Conservation (phyloP, 2,113 vertebrate species). For the Petromus typicus region DNA sequence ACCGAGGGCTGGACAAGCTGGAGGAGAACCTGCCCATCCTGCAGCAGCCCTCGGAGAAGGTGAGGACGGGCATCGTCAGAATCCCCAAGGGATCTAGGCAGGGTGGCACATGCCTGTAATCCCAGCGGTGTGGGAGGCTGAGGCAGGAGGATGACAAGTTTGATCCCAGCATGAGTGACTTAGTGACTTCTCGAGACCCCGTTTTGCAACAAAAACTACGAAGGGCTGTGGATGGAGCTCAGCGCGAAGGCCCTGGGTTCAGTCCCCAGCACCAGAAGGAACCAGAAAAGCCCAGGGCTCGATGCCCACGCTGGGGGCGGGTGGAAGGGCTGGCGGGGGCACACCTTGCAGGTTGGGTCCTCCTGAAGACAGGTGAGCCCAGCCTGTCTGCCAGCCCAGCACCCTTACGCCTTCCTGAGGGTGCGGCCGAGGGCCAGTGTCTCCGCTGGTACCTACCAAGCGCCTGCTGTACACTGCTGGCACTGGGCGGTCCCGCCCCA, state of each 20-base stretch:
- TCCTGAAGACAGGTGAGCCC: not conserved
- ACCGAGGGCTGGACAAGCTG: constrained; percentile 93
- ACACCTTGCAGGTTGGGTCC: not conserved
- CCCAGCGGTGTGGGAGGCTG: not conserved
- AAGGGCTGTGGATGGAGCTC: not conserved
- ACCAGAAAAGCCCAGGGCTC: not conserved
- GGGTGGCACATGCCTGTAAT: not conserved
- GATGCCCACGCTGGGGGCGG: not conserved
- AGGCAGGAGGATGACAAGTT: not conserved
- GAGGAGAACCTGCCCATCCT: constrained; percentile 94
- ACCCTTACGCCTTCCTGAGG: not conserved
- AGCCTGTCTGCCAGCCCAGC: not conserved
- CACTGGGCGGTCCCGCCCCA: too few species aligned
- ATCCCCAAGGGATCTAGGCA: not conserved
- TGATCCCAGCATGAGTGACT: not conserved
- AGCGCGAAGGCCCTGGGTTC: not conserved
- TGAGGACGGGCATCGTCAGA: constrained; percentile 39
- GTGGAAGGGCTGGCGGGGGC: not conserved
- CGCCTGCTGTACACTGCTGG: not conserved
- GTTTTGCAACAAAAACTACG: not conserved
- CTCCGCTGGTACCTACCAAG: not conserved
- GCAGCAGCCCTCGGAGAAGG: constrained; percentile 94
- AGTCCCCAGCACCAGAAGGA: too few species aligned
- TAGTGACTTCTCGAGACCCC: not conserved
- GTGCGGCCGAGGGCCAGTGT: not conserved